These are phyloP conservation scores for Spodoptera exigua DNA, from an alignment of 2,888 invertebrate genomes.

Conservation along the genomic window DNA sequence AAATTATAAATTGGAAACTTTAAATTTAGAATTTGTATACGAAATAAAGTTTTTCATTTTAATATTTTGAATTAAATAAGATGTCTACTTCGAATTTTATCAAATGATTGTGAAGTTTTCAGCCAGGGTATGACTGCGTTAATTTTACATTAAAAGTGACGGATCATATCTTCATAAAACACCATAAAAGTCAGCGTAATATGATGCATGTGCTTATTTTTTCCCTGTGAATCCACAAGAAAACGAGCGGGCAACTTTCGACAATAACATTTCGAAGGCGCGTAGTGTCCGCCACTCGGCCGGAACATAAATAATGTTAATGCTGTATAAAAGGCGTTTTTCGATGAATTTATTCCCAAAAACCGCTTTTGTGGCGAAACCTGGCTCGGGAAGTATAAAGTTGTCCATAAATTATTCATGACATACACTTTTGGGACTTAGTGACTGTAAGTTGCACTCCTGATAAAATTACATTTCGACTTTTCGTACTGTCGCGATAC, in stretches of 20 bases:
- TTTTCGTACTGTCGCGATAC: constrained; percentile 40
- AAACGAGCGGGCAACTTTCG: constrained; percentile 52
- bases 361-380: constrained; percentile 78
- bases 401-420: constrained; percentile 86
- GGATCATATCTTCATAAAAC: constrained; percentile 39
- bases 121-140: neutral
- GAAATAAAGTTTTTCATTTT: no score
- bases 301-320: constrained; percentile 84
- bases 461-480: constrained; percentile 63
- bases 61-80: no score
- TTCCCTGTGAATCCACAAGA: constrained; percentile 43
- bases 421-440: constrained; percentile 68
- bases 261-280: constrained; percentile 59
- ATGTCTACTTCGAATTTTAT: no score
- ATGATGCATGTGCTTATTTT: constrained; percentile 55
- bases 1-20: constrained; percentile 1
- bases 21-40: no score
- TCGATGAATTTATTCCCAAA: constrained; percentile 85
- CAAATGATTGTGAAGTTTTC: no score
- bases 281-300: constrained; percentile 57
- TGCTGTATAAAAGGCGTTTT: constrained; percentile 83
- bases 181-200: constrained; percentile 27
- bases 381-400: constrained; percentile 80
- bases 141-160: constrained; percentile 23
- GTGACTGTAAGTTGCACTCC: constrained; percentile 68